Conservation (phyloP, 2,113 vertebrate genomes). For the Oxygymnocypris stewartii region DNA sequence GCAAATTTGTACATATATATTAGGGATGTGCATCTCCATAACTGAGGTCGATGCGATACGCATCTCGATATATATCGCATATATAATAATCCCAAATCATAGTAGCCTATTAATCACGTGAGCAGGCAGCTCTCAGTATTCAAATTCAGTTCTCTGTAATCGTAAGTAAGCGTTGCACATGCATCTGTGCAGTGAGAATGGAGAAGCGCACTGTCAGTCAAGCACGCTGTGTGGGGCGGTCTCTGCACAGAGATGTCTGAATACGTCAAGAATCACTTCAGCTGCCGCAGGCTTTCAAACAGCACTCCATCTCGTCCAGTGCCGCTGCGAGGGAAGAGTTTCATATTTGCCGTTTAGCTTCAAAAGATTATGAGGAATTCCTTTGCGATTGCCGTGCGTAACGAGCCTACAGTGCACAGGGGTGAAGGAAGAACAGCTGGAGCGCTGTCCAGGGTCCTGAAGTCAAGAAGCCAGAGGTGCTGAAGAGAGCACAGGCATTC, state of each 20-base stretch:
- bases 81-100: no score
- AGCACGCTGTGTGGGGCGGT: conserved; percentile 43
- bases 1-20: no score
- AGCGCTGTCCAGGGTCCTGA: conserved; percentile 65
- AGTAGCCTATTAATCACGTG: background rate
- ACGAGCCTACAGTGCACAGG: conserved; percentile 32
- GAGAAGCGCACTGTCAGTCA: conserved; percentile 54
- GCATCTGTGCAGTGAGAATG: conserved; percentile 30
- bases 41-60: no score
- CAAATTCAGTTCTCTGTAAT: conserved; percentile 12
- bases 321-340: background rate
- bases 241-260: conserved; percentile 42
- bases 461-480: conserved; percentile 42
- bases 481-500: conserved; percentile 40
- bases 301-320: conserved; percentile 6
- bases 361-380: conserved; percentile 46
- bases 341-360: conserved; percentile 6
- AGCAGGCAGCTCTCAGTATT: background rate
- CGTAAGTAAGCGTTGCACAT: conserved; percentile 17
- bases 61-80: no score
- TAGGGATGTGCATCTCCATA: no score
- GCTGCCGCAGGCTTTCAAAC: conserved; percentile 20
- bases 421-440: conserved; percentile 44
- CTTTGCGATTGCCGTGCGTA: conserved; percentile 24
- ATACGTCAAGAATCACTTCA: conserved; percentile 38